Base-by-base conservation (phyloP, 2,797 vertebrate species). In the Pithecia hirsuta region DNA sequence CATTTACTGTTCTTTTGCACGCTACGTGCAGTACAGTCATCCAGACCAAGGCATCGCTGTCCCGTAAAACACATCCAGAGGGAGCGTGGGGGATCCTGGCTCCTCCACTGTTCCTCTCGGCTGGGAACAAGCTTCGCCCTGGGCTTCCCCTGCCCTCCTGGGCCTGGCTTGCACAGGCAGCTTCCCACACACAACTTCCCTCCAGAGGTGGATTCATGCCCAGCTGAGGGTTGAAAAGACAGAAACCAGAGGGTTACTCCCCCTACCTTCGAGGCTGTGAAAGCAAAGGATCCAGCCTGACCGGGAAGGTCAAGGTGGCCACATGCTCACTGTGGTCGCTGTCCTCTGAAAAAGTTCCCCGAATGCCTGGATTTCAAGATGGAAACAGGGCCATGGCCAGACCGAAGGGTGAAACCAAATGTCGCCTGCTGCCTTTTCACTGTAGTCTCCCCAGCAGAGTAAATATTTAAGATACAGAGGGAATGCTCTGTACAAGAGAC, bases 221-320 rank as follows among this genome's bases (percentile, higher is more conserved):
- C 55, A 12, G 5, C 41, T 26, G 20, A 46, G 57, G 87, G 20
- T 14, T 22, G 19, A 8, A 39, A 39, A 3, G 7, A 28, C 36
- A 15, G 24, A 39, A 52, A 44, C 50, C 74, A 24, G 24, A 0
- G 8, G 48, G 52, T 17, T 11, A 48, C n/a, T 17, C 22, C 19
- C 13, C 20, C 17, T 36, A 20, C 17, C 4, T 33, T 78, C 0
- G 10, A 48, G 33, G 59, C 2, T 1, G 46, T 30, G 55, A 41
- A 41, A 17, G 19, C 84, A 4, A 19, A 75, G 30, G 48, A n/a
- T 70, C 5, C 10, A 41, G 50, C 22, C 44, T 41, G 50, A 28
- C 36, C 0, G 1, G 12, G 28, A 59, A 44, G 46, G 39, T 28
- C 7, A 4, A 33, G 1, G 41, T n/a, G 1, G 7, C 1, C 17